Evolutionary conservation across 2,888 invertebrate genomes (phyloP).

Genomic region (Lithophane leautieri): DNA sequence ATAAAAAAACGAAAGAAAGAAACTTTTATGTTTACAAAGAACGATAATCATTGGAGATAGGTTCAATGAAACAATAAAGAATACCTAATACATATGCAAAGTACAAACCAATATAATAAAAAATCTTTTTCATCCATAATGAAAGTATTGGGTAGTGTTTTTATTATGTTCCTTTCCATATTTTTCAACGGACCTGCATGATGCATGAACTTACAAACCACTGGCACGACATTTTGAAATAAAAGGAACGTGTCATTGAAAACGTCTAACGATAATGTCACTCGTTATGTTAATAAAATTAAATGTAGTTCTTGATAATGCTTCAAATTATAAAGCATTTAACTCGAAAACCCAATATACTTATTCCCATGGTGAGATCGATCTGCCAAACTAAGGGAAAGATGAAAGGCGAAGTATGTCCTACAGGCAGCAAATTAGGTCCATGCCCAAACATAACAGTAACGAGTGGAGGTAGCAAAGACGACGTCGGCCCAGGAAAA

Average conservation of each 20-base stretch:
- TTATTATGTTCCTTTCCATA: not conserved
- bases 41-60: not conserved
- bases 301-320: constrained; percentile 60
- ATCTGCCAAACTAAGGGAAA: constrained; percentile 53
- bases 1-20: not conserved
- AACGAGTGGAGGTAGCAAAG: not conserved
- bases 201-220: not conserved
- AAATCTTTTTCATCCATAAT: not conserved
- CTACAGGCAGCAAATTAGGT: not conserved
- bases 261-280: constrained; percentile 15
- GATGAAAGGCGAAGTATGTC: not conserved
- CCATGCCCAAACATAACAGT: not conserved
- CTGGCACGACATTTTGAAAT: not conserved
- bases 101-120: not conserved
- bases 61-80: not conserved
- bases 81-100: not conserved
- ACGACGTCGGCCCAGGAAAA: not conserved
- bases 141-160: not conserved
- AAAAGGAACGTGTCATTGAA: constrained; percentile 6
- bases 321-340: constrained; percentile 56
- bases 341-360: constrained; percentile 41
- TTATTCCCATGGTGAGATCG: constrained; percentile 53
- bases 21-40: not conserved
- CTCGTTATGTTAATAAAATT: not conserved
- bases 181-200: constrained; percentile 6